Evolutionary conservation across 2,888 invertebrate genomes (phyloP).

Genomic region (Hymenopus coronatus): DNA sequence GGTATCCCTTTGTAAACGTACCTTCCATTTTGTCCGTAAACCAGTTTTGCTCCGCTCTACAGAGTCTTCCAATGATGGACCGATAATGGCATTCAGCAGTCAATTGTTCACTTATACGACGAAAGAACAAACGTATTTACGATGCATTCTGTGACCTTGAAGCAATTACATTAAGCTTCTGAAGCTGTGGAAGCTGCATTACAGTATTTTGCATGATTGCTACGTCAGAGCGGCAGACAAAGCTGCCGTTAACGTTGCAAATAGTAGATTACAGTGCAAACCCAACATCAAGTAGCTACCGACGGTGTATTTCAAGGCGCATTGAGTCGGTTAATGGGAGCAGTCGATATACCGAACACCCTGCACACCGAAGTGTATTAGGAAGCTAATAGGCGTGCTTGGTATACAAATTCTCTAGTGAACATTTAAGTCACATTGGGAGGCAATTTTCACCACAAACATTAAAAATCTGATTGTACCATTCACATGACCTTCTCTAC

Average conservation of each 20-base stretch:
- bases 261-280: background rate
- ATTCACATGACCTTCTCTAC: too few relatives aligned
- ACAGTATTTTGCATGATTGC: background rate
- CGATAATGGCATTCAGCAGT: too few relatives aligned
- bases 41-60: too few relatives aligned
- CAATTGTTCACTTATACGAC: too few relatives aligned
- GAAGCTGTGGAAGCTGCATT: background rate
- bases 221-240: background rate
- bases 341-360: background rate
- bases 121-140: background rate
- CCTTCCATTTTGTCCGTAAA: too few relatives aligned
- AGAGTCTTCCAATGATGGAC: too few relatives aligned
- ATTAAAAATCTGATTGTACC: too few relatives aligned
- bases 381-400: too few relatives aligned
- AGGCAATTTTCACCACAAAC: too few relatives aligned
- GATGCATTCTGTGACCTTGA: background rate
- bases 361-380: background rate
- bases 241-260: background rate
- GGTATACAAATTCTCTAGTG: too few relatives aligned
- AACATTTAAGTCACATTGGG: too few relatives aligned
- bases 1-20: too few relatives aligned
- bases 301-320: background rate
- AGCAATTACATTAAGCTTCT: background rate
- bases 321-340: background rate
- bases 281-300: background rate